These are phyloP conservation scores for Cryptosula pallasiana DNA, from an alignment of 2,888 invertebrate species.

Conservation along the genomic window DNA sequence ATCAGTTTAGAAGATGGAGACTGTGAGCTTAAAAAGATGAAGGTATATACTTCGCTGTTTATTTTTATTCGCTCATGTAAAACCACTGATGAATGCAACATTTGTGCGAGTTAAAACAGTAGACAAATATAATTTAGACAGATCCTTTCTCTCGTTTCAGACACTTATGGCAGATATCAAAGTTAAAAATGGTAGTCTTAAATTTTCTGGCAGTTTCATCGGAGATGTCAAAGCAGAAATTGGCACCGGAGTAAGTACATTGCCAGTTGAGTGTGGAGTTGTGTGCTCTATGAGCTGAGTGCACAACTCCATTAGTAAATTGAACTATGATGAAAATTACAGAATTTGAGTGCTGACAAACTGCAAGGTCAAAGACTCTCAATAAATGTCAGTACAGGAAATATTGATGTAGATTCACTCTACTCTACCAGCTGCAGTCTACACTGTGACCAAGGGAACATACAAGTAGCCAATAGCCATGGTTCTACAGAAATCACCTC, in stretches of 20 bases:
- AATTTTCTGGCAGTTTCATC: neutral
- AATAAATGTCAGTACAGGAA: neutral
- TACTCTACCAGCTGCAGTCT: neutral
- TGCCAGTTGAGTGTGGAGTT: too few species aligned
- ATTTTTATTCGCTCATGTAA: too few species aligned
- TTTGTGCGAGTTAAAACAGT: too few species aligned
- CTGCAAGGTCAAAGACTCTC: neutral
- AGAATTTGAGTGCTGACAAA: constrained; percentile 10
- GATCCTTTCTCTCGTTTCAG: neutral
- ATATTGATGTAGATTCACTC: neutral
- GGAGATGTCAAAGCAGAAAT: neutral
- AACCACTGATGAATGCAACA: too few species aligned
- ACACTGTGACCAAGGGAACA: neutral
- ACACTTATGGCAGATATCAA: neutral
- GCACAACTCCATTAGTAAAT: too few species aligned
- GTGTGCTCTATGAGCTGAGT: too few species aligned
- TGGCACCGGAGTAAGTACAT: neutral
- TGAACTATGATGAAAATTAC: too few species aligned
- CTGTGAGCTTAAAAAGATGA: neutral
- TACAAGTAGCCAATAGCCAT: neutral
- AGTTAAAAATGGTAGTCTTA: neutral
- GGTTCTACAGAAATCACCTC: neutral
- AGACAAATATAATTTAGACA: too few species aligned
- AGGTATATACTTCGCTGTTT: too few species aligned
- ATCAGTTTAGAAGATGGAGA: neutral